These are phyloP conservation scores for Intellagama lesueurii DNA, from an alignment of 2,797 vertebrate species.

Conservation along the genomic window DNA sequence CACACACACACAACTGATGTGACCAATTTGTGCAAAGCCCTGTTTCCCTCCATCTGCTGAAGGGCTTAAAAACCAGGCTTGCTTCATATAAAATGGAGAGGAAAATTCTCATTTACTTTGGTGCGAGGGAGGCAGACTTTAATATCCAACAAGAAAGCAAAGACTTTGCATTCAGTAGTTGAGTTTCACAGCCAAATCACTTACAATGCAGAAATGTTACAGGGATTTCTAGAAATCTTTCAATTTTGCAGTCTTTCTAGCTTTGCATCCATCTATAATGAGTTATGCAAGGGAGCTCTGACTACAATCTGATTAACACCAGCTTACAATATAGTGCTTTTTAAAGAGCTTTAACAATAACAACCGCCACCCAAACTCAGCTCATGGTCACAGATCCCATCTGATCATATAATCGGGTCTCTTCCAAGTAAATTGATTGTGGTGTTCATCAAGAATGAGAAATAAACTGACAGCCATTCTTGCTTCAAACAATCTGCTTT, in stretches of 20 bases:
- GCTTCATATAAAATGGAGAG: neutral
- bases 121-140: neutral
- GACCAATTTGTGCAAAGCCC: constrained; percentile 1
- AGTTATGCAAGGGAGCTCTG: constrained; percentile 17
- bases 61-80: neutral
- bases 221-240: neutral
- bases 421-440: constrained; percentile 3
- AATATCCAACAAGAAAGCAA: rapidly evolving
- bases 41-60: constrained; percentile 11
- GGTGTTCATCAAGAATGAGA: rapidly evolving
- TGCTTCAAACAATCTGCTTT: neutral
- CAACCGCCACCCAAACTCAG: constrained; percentile 2
- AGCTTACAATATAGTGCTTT: constrained; percentile 59
- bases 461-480: neutral
- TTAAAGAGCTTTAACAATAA: constrained; percentile 52
- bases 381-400: constrained; percentile 49
- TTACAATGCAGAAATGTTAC: rapidly evolving
- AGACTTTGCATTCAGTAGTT: rapidly evolving
- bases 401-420: constrained; percentile 35
- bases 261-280: constrained; percentile 21
- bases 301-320: constrained; percentile 71
- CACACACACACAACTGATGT: neutral
- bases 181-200: neutral
- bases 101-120: constrained; percentile 2
- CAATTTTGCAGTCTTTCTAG: constrained; percentile 18